Evolutionary conservation across 2,797 vertebrate genomes (phyloP).

Genomic region (Leptatherina wallacei): DNA sequence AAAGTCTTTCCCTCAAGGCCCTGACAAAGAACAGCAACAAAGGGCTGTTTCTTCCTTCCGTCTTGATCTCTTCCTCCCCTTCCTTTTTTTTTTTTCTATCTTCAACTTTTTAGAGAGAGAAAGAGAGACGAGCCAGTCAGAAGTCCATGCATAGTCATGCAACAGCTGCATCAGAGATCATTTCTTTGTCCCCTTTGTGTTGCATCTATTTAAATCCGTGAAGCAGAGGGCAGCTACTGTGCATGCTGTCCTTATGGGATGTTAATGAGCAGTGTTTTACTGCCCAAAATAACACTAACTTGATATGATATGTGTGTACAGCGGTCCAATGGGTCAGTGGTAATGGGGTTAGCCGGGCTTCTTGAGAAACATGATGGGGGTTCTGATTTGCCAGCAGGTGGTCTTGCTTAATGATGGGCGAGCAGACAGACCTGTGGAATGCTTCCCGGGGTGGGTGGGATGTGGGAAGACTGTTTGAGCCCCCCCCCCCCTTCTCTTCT

Average conservation of each 20-base stretch:
- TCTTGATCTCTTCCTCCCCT: conserved; percentile 46
- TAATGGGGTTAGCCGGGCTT: conserved; percentile 68
- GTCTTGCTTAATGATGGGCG: conserved; percentile 77
- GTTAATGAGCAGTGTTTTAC: conserved; percentile 58
- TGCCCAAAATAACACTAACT: conserved; percentile 34
- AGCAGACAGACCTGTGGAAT: conserved; percentile 72
- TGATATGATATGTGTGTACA: conserved; percentile 59
- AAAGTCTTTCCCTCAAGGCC: conserved; percentile 60
- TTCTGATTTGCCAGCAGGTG: conserved; percentile 78
- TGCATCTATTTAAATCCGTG: conserved; percentile 46
- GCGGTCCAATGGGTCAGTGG: conserved; percentile 54
- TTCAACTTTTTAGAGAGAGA: conserved; percentile 27
- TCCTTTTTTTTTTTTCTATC: conserved; percentile 8
- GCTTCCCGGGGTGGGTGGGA: conserved; percentile 70
- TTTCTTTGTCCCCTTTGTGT: conserved; percentile 44
- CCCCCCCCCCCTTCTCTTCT: conserved; percentile 19
- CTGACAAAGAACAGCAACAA: conserved; percentile 62
- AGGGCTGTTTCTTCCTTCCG: conserved; percentile 61
- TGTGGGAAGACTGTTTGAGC: conserved; percentile 65
- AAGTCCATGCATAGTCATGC: conserved; percentile 52
- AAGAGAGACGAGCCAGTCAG: conserved; percentile 39
- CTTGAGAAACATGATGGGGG: conserved; percentile 71
- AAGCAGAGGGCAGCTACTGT: conserved; percentile 38
- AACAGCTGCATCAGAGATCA: conserved; percentile 61
- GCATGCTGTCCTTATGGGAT: conserved; percentile 39